Conservation (phyloP, 2,797 vertebrate genomes). For the Potorous gilbertii region DNA sequence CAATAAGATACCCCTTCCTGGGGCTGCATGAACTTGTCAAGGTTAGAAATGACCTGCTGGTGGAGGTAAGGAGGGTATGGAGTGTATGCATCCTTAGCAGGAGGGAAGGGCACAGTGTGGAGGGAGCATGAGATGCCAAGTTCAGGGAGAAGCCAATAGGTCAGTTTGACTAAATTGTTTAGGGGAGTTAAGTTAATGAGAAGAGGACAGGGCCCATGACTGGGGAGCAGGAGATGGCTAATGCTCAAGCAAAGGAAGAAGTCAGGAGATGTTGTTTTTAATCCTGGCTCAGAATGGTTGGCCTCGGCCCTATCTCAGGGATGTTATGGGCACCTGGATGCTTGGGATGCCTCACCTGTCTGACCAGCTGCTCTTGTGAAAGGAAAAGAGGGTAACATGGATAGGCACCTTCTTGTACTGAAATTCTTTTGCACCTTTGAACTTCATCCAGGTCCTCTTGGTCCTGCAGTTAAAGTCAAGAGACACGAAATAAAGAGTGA, state of each 20-base stretch:
- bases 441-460: constrained; percentile 90
- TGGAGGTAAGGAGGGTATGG: background rate
- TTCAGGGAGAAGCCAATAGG: no score
- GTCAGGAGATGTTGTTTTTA: background rate
- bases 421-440: constrained; percentile 79
- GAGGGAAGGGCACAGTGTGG: background rate
- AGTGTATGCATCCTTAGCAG: background rate
- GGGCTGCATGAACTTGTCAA: background rate
- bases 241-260: background rate
- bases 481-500: constrained; percentile 97
- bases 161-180: background rate
- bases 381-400: background rate
- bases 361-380: background rate
- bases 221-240: background rate
- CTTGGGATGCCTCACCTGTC: background rate
- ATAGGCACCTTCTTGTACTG: background rate
- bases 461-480: constrained; percentile 93
- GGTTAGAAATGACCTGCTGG: background rate
- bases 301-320: background rate
- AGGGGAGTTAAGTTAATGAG: background rate
- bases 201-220: background rate
- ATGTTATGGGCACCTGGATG: background rate
- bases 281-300: background rate
- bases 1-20: background rate
- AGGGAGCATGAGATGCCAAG: background rate